These are phyloP conservation scores for Drosophila differens DNA, from an alignment of 2,888 invertebrate genomes.

Conservation along the genomic window DNA sequence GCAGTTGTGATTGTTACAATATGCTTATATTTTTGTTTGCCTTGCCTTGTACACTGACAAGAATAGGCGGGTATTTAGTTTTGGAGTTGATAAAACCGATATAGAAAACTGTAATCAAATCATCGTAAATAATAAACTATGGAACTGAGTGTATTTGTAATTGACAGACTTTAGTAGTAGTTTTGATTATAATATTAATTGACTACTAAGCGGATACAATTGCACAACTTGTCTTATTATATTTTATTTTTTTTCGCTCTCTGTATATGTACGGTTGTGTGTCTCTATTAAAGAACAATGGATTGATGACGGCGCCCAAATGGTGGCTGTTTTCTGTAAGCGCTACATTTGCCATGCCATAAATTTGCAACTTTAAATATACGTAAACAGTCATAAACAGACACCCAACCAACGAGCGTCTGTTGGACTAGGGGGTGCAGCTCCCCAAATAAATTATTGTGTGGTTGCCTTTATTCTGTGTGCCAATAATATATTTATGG, in stretches of 20 bases:
- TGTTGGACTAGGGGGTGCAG: slow-evolving; percentile 12
- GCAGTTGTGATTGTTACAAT: slow-evolving; percentile 13
- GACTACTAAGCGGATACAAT: too few relatives aligned
- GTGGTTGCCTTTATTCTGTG: slow-evolving; percentile 10
- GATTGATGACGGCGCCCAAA: not conserved
- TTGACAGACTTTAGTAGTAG: not conserved
- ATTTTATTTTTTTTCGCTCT: not conserved
- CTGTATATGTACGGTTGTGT: not conserved
- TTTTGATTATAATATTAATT: not conserved
- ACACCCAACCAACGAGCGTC: slow-evolving; percentile 27
- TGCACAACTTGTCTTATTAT: not conserved
- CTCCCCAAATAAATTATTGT: slow-evolving; percentile 18
- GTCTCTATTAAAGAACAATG: not conserved
- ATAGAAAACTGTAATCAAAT: not conserved
- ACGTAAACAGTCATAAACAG: slow-evolving; percentile 26
- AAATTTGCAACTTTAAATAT: slow-evolving; percentile 44
- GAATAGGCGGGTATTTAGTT: not conserved
- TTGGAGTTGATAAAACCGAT: not conserved
- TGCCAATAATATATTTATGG: slow-evolving; percentile 11
- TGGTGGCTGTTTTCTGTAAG: slow-evolving; percentile 22
- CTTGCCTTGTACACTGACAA: slow-evolving; percentile 8
- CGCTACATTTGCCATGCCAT: slow-evolving; percentile 41
- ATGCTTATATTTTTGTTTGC: not conserved
- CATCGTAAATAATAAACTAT: not conserved
- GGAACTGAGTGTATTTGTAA: not conserved